Percentiles rank a stretch among this genome's conserved stretches.
Evolutionary conservation across 2,888 invertebrate species (phyloP).

Genomic region (Eristalis arbustorum): DNA sequence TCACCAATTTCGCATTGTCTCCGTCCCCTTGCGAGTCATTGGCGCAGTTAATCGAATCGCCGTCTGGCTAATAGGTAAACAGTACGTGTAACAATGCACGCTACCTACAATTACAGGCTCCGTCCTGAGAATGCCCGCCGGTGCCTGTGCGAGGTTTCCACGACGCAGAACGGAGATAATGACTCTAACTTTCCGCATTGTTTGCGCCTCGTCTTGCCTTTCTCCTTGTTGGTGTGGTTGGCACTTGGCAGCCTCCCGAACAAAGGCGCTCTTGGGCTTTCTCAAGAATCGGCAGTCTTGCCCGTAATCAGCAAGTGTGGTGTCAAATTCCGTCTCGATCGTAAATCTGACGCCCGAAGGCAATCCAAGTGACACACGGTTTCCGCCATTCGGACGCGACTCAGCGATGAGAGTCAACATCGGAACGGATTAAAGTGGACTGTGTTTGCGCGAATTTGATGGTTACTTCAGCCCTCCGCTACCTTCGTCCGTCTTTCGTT

Average conservation of each 20-base stretch:
- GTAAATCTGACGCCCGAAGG: neutral
- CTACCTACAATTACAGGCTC: neutral
- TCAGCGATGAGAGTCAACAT: constrained; percentile 4
- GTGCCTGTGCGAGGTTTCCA: neutral
- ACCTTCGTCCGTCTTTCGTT: neutral
- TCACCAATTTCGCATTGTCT: constrained; percentile 10
- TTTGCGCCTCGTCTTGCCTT: neutral
- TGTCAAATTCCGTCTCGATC: neutral
- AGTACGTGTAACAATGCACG: constrained; percentile 16
- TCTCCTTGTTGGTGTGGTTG: neutral
- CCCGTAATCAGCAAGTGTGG: neutral
- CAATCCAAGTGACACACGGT: constrained; percentile 4
- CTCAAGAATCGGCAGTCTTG: neutral
- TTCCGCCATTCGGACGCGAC: neutral
- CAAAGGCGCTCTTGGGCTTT: neutral
- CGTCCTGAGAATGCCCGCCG: neutral
- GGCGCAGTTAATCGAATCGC: constrained; percentile 22
- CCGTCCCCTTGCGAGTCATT: constrained; percentile 1
- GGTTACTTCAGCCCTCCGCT: neutral
- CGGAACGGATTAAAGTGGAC: neutral
- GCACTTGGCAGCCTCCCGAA: neutral
- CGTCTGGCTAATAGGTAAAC: constrained; percentile 18
- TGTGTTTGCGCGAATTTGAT: constrained; percentile 12
- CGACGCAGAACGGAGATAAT: neutral
- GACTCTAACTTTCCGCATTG: constrained; percentile 11